Conservation (phyloP, 2,888 invertebrate genomes). For the Smittia sp. region DNA sequence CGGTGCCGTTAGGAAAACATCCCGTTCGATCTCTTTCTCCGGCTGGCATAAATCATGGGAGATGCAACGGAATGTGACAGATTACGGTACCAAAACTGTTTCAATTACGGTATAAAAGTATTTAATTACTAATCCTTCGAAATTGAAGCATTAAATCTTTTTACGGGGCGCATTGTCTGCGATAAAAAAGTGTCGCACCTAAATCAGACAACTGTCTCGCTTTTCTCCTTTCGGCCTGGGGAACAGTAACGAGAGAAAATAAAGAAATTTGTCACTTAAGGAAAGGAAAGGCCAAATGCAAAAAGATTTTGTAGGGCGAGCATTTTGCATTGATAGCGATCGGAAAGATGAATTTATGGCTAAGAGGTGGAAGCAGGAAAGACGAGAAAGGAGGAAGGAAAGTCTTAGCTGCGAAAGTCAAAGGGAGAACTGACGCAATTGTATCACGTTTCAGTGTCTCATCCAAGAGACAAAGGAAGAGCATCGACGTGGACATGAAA, state of each 20-base stretch:
- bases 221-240: not conserved
- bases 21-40: not conserved
- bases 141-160: slow-evolving; percentile 34
- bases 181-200: slow-evolving; percentile 41
- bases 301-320: not conserved
- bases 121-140: slow-evolving; percentile 41
- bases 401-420: slow-evolving; percentile 19
- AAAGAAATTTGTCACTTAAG: slow-evolving; percentile 35
- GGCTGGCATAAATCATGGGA: slow-evolving; percentile 30
- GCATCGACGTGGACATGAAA: not conserved
- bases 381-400: slow-evolving; percentile 2
- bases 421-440: not conserved
- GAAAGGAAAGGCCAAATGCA: not conserved
- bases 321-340: slow-evolving; percentile 11
- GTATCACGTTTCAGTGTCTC: slow-evolving; percentile 20
- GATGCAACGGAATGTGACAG: slow-evolving; percentile 37
- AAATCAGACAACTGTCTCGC: slow-evolving; percentile 9
- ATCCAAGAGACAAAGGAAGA: not conserved
- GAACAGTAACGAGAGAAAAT: not conserved
- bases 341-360: not conserved
- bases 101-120: slow-evolving; percentile 42
- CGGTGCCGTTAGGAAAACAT: slow-evolving; percentile 32
- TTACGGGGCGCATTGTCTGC: slow-evolving; percentile 17
- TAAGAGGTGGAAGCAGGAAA: not conserved
- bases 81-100: slow-evolving; percentile 41